Evolutionary conservation across 2,113 vertebrate species (phyloP).

Genomic region (Thomomys bottae): DNA sequence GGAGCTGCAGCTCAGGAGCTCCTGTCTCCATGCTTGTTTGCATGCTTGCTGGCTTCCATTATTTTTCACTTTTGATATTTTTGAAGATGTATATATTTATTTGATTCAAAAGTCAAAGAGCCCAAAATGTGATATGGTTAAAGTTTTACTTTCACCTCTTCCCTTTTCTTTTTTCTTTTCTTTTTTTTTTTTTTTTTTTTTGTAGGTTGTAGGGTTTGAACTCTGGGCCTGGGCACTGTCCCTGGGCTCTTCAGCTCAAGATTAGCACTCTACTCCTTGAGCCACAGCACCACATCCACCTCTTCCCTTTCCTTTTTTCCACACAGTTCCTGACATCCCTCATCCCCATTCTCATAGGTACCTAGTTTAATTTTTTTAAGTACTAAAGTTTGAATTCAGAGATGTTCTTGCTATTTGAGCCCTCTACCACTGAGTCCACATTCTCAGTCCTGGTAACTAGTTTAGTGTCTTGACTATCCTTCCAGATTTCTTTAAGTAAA

Average conservation of each 20-base stretch:
- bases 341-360: background rate
- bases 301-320: background rate
- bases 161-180: background rate
- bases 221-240: no score
- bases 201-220: no score
- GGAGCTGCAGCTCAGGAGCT: no score
- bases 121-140: background rate
- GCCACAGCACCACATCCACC: no score
- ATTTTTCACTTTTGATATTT: constrained; percentile 11
- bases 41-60: background rate
- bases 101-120: constrained; percentile 23
- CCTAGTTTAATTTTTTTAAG: background rate
- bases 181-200: no score
- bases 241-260: no score
- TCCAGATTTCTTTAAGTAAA: background rate
- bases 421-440: no score
- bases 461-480: background rate
- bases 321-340: background rate
- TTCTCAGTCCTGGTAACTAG: no score
- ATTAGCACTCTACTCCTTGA: no score
- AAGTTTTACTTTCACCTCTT: background rate
- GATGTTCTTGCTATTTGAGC: no score
- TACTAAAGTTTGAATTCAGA: no score
- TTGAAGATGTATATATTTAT: background rate
- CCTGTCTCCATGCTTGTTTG: background rate